Base-by-base conservation (phyloP, 2,888 invertebrate genomes). In the Melanophora roralis region DNA sequence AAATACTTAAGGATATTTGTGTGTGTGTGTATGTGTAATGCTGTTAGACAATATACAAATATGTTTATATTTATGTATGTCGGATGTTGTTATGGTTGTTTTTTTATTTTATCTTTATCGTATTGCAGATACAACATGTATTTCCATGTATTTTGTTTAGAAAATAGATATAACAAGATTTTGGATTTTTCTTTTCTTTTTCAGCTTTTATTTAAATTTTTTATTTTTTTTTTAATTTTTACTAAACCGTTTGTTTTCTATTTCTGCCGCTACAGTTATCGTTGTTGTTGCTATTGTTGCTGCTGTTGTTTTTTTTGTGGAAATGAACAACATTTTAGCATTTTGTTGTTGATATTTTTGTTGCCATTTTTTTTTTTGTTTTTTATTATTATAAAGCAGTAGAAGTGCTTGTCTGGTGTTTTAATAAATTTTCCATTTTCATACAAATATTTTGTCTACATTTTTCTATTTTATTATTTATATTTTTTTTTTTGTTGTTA, bases 341-440 rank as follows among this genome's bases (percentile, higher is more conserved):
- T 67, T 73, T 73, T 72, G 62, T 57, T 64, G 51, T 55, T 67
- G n/a, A 14, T 38, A 16, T 40, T 38, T 27, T 27, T 4, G 19
- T 32, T 59, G 23, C 12, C 4, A 6, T 59, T 51, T 49, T 60
- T 16, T n/a, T 27, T 32, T 49, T 59, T 51, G 38, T 60, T 16
- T n/a, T 27, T 32, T 49, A 43, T 43, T 59, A 21, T 49, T 55
- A 47, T 62, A 76, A 43, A 49, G 51, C 12, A 76, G 64, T 68
- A 62, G n/a, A 64, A 81, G 53, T 81, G 77, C 78, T 49, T 77
- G 82, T 83, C 82, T 83, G 76, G 78, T 76, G 78, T 83, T 83
- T 83, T 81, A 82, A 82, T 81, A 82, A 81, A 81, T 78, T 82
- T 82, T 82, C 77, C 78, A 82, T 80, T 73, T 74, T 49, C 32